Evolutionary conservation across 2,888 invertebrate species (phyloP).

Genomic region (Caradrina clavipalpis): DNA sequence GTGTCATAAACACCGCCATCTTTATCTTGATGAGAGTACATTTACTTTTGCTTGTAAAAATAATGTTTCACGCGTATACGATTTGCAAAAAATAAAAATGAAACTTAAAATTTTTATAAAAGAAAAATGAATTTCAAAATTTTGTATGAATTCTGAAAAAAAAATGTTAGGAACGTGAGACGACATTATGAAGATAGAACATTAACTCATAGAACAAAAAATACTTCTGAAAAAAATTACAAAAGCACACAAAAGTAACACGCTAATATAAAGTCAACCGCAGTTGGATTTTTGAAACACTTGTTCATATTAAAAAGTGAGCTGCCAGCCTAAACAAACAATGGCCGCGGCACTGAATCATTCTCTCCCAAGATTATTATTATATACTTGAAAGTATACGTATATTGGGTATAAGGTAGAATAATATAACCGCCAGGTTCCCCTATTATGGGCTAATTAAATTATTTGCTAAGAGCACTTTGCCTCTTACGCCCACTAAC

Average conservation of each 20-base stretch:
- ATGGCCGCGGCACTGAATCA: slow-evolving; percentile 20
- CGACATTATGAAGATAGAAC: not conserved
- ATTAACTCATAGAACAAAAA: not conserved
- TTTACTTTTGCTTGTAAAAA: slow-evolving; percentile 50
- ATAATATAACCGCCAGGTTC: slow-evolving; percentile 35
- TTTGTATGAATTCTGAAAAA: not conserved
- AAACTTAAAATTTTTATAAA: not conserved
- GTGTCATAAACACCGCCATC: slow-evolving; percentile 57
- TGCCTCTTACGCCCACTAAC: slow-evolving; percentile 33
- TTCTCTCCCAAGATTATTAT: slow-evolving; percentile 15
- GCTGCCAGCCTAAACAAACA: slow-evolving; percentile 49
- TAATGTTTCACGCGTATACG: slow-evolving; percentile 23
- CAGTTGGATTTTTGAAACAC: slow-evolving; percentile 35
- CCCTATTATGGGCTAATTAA: slow-evolving; percentile 43
- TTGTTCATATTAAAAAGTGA: slow-evolving; percentile 46
- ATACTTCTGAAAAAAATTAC: slow-evolving; percentile 3
- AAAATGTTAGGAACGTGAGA: not conserved
- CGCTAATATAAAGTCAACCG: not conserved
- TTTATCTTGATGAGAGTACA: slow-evolving; percentile 50
- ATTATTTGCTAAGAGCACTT: slow-evolving; percentile 54
- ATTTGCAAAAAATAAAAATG: not conserved
- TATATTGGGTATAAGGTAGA: slow-evolving; percentile 15
- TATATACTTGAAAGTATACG: slow-evolving; percentile 19
- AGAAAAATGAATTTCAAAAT: not conserved
- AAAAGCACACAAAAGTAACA: slow-evolving; percentile 9